Base-by-base conservation (phyloP, 2,888 invertebrate genomes). In the Diplolepis rosae region DNA sequence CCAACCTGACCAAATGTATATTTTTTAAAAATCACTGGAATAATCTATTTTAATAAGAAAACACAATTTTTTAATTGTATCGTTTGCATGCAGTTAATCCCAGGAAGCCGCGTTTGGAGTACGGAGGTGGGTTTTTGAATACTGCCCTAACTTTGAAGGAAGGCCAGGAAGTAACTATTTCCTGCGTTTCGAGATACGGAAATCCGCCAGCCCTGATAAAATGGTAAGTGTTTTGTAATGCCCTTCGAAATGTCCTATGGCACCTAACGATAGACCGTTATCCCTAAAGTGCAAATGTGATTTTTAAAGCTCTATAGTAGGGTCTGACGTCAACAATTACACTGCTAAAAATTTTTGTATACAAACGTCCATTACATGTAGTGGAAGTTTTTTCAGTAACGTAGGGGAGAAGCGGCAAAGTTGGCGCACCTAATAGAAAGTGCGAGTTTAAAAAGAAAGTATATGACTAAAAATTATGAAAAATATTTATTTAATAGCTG, bases 171-270 rank as follows among this genome's bases (percentile, higher is more conserved):
- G 84, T 82, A 51, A 93, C 94, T 0, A 93, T 96, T 74, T 95
- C 96, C 89, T 97, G 97, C 88, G 93, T 95, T 80, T 96, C 96
- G 66, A 92, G 95, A 90, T 96, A 96, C 88, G 96, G 96, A 82
- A 97, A 97, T 91, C 97, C 97, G 51, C 95, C 96, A 1, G 95
- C 96, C 68, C 92, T 93, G 80, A 93, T 97, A 80, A 95, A 95
- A 89, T 96, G 96, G 96, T 96, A 81, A 80, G 81, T 76, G 72
- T 69, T 70, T 71, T 71, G 65, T 67, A 70, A 69, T 48, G 68
- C 71, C 70, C 42, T 72, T 61, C 51, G 56, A 42, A 56, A 71
- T 51, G 24, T 39, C 65, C 61, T 73, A 71, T 75, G 68, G 69
- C 66, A 69, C 68, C 7, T 18, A 45, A 18, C 15, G 7, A 7